Percentiles rank a stretch among this genome's conserved stretches.
These are phyloP conservation scores for Actinia equina DNA, from an alignment of 64 coral and sea anemone species.

Conservation along the genomic window DNA sequence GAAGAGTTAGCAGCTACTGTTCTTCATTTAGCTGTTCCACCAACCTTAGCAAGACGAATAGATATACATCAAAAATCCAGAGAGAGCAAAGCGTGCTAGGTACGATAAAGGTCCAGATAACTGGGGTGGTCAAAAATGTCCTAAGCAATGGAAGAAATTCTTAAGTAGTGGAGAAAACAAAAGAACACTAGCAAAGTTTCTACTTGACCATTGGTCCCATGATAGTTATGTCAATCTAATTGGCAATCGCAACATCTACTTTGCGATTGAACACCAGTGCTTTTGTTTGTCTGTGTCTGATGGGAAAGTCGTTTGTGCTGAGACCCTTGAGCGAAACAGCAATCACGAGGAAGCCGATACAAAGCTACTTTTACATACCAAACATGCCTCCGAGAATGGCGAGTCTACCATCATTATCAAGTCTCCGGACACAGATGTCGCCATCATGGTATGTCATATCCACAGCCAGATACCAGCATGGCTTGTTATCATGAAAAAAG, in stretches of 20 bases:
- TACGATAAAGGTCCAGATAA: slow-evolving; percentile 31
- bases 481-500: slow-evolving; percentile 40
- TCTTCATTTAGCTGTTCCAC: slow-evolving; percentile 48
- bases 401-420: slow-evolving; percentile 40
- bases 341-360: slow-evolving; percentile 57
- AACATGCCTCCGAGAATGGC: slow-evolving; percentile 38
- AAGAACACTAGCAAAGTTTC: slow-evolving; percentile 36
- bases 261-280: slow-evolving; percentile 28
- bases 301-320: slow-evolving; percentile 46
- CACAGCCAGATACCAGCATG: slow-evolving; percentile 11
- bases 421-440: slow-evolving; percentile 52
- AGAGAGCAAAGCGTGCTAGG: slow-evolving; percentile 37
- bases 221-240: slow-evolving; percentile 31
- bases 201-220: slow-evolving; percentile 38
- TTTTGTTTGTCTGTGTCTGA: slow-evolving; percentile 37
- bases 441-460: slow-evolving; percentile 23
- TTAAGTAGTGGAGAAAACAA: slow-evolving; percentile 72
- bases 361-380: slow-evolving; percentile 46
- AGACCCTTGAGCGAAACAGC: slow-evolving; percentile 30
- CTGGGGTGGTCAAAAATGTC: slow-evolving; percentile 52
- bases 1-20: slow-evolving; percentile 36
- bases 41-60: slow-evolving; percentile 31
- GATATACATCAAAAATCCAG: slow-evolving; percentile 50
- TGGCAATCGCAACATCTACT: slow-evolving; percentile 16
- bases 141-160: slow-evolving; percentile 74